phyloP scores from a whole-genome alignment of 2,888 invertebrate species.

The Lomographa bimaculata region DNA sequence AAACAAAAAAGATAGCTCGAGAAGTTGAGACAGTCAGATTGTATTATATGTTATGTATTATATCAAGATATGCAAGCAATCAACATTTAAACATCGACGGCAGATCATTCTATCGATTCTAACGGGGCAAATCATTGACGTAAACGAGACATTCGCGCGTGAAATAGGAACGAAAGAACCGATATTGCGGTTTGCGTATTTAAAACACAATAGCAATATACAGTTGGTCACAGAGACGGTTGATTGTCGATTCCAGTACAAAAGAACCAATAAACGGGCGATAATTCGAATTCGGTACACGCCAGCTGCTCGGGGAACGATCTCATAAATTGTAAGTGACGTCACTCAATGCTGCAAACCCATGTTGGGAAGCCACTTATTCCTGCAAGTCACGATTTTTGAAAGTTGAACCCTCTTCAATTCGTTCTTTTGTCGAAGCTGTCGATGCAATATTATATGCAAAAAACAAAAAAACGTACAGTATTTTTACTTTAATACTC shows the following conservation, averaged over 20 bases:
- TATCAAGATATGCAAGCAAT: too few relatives aligned
- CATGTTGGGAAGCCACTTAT: slow-evolving; percentile 5
- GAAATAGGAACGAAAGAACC: too few relatives aligned
- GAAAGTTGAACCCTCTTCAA: slow-evolving; percentile 11
- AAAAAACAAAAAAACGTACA: too few relatives aligned
- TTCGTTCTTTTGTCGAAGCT: too few relatives aligned
- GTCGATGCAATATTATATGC: too few relatives aligned
- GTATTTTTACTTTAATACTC: too few relatives aligned
- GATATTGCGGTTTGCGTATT: too few relatives aligned
- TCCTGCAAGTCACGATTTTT: slow-evolving; percentile 17
- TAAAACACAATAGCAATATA: background rate
- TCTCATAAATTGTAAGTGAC: slow-evolving; percentile 10
- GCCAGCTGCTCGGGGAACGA: slow-evolving; percentile 10
- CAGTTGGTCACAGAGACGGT: background rate
- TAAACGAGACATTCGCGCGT: slow-evolving; percentile 11
- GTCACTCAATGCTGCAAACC: slow-evolving; percentile 12
- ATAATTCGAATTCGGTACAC: slow-evolving; percentile 20
- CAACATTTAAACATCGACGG: slow-evolving; percentile 4
- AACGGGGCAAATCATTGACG: slow-evolving; percentile 11
- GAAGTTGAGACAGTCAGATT: too few relatives aligned
- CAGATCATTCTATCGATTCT: slow-evolving; percentile 17
- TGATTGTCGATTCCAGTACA: slow-evolving; percentile 12
- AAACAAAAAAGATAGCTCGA: too few relatives aligned
- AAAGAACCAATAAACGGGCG: slow-evolving; percentile 19
- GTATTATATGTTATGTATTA: too few relatives aligned